Base-by-base conservation (phyloP, 2,797 vertebrate genomes). In the Mormyrus proboscirostris region DNA sequence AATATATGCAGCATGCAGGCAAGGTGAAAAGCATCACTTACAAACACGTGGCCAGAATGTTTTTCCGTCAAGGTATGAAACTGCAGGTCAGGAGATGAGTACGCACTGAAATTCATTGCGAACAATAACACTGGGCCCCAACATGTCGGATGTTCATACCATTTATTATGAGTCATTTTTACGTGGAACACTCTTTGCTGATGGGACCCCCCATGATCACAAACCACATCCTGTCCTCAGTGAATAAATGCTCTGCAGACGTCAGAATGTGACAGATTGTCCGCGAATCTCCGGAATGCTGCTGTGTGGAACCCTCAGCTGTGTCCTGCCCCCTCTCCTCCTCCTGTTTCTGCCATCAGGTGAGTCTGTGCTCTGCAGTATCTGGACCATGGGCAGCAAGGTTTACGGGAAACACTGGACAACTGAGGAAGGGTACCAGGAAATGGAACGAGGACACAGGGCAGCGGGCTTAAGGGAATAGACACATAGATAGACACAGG, bases 161-260 rank as follows among this genome's bases (percentile, higher is more conserved):
- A 0, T 65, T 29, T 29, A 29, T 9, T 29, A 12, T 33, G 10
- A 69, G 62, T 69, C 62, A 14, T 69, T 69, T 69, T 69, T 33
- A 69, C 10, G 33, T 4, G 25, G 62, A 69, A 33, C 62, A 14
- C 10, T 4, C 33, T 33, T 69, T 1, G 6, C n/a, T n/a, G 0
- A n/a, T 69, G 62, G 3, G 62, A 69, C 62, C 62, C 62, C 62
- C 4, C 10, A 33, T 33, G 62, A 29, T 33, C 25, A 33, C 62
- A 14, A 69, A 38, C 88, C 88, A 89, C 88, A 49, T 89, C 88
- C 88, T 84, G n/a, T 62, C 19, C 2, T 25, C 14, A 0, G 41
- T 29, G n/a, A 50, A 85, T 89, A 89, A 85, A 85, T 65, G 29
- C 49, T n/a, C 2, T 33, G 25, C 49, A 38, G 33, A 53, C 0